These are phyloP conservation scores for Denticeps clupeoides DNA, from an alignment of 2,797 vertebrate genomes.

Conservation along the genomic window DNA sequence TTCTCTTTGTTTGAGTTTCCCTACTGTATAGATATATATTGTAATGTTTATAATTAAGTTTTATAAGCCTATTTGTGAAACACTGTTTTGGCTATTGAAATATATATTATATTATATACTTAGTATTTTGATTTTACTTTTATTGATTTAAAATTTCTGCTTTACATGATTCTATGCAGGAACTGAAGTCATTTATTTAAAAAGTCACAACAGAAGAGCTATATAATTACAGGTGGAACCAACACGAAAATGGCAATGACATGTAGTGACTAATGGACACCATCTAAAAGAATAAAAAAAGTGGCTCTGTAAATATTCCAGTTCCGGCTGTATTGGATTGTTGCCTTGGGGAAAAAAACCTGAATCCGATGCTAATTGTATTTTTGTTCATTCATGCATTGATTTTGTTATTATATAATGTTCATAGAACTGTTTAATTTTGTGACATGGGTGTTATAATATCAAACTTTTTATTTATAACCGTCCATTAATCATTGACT, in stretches of 20 bases:
- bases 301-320: too few species aligned
- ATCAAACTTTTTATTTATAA: constrained; percentile 62
- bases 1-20: constrained; percentile 16
- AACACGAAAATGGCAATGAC: too few species aligned
- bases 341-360: background rate
- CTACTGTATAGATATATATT: constrained; percentile 67
- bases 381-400: constrained; percentile 29
- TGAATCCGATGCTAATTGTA: background rate
- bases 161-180: constrained; percentile 45
- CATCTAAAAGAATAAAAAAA: too few species aligned
- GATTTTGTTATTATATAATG: constrained; percentile 35
- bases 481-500: constrained; percentile 59
- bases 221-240: too few species aligned
- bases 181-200: constrained; percentile 56
- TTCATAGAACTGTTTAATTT: background rate
- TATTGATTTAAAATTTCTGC: constrained; percentile 34
- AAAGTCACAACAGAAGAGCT: background rate
- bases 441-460: constrained; percentile 48
- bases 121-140: constrained; percentile 48
- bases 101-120: constrained; percentile 13
- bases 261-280: too few species aligned
- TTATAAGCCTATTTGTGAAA: constrained; percentile 75
- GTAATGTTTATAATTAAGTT: constrained; percentile 74
- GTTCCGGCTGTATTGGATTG: too few species aligned
- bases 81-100: constrained; percentile 59